Base-by-base conservation (phyloP, 2,113 vertebrate genomes). In the Centrocercus urophasianus region DNA sequence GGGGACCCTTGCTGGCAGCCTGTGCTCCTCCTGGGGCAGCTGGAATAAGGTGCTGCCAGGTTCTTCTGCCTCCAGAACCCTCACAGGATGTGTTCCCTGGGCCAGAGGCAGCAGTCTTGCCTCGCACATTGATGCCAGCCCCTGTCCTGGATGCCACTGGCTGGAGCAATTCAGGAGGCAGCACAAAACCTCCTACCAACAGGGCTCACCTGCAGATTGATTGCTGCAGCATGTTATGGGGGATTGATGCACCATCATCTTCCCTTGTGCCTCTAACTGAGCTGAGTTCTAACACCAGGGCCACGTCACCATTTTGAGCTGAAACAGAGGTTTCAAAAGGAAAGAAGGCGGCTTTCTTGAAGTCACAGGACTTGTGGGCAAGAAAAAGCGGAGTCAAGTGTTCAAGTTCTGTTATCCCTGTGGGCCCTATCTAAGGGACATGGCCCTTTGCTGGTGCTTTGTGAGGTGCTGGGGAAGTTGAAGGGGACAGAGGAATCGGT, bases 41-140 rank as follows among this genome's bases (percentile, higher is more conserved):
- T 50, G 42, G 50, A 21, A 28, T 18, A 7, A 60, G 77, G 32
- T 60, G 48, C 48, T 78, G 47, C 47, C 0, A 1, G 52, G 10
- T 24, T 88, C 4, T 2, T 71, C 15, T 0, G 1, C 32, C 18
- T 59, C 24, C 1, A 0, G 63, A 82, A 61, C 32, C 61, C 0
- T 1, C 8, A 22, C 48, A 32, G 52, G 34, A 10, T 73, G 25
- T 6, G 83, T 10, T 11, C 10, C 48, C 45, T 2, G 4, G 52
- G 42, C 20, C 8, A 34, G 38, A 67, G 24, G 17, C 21, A 25
- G 18, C 24, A 36, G 34, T 54, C 47, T 66, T 82, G 32, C 25
- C 18, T 8, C 22, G 84, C 22, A 9, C 47, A 47, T 48, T 64
- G 61, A 4, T 45, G 10, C 13, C 67, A 9, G 6, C 21, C 11